Evolutionary conservation across 92 coral and sea anemone genomes (phyloP), one percentile per base, ranked within the genome.

Genomic region (Galaxea fascicularis): DNA sequence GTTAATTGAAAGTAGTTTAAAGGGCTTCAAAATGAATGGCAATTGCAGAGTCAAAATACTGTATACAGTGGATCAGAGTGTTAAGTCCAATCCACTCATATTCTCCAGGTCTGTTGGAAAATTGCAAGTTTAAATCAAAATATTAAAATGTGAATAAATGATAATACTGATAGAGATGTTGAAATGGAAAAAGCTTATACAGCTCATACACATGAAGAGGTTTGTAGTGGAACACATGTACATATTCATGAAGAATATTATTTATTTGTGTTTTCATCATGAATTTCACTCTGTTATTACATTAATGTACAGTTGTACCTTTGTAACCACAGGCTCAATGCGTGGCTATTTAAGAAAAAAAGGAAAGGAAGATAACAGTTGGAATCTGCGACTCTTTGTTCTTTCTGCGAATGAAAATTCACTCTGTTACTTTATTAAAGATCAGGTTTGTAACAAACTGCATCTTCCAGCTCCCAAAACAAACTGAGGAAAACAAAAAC

Each of bases 371-470:
- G 90, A 90, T 13, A 89, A 82, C 64, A 90, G 63, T 54, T 96
- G 98, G 98, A 94, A 96, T 85, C 84, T 83, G 22, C 77, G 96
- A 60, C 78, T 88, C 63, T 94, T 94, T 89, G 93, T 89, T 56
- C 88, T 96, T 31, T 90, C 96, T 24, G 83, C 89, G 31, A 81
- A 80, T 18, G 90, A 92, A 29, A 89, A 94, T 63, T 74, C 92
- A 12, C 75, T 96, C 49, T 67, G 89, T 68, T 96, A 96, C 86
- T 96, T 74, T 84, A 88, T 96, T 52, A 89, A 78, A 63, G 95
- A 93, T 25, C 87, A 83, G 87, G 87, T 83, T 1, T 11, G 66
- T 46, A 12, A 73, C n/a, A 28, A 18, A 21, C n/a, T n/a, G n/a
- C n/a, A n/a, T n/a, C n/a, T n/a, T n/a, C n/a, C n/a, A n/a, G n/a